Base-by-base conservation (phyloP, 2,113 vertebrate genomes). In the Phocoena phocoena region DNA sequence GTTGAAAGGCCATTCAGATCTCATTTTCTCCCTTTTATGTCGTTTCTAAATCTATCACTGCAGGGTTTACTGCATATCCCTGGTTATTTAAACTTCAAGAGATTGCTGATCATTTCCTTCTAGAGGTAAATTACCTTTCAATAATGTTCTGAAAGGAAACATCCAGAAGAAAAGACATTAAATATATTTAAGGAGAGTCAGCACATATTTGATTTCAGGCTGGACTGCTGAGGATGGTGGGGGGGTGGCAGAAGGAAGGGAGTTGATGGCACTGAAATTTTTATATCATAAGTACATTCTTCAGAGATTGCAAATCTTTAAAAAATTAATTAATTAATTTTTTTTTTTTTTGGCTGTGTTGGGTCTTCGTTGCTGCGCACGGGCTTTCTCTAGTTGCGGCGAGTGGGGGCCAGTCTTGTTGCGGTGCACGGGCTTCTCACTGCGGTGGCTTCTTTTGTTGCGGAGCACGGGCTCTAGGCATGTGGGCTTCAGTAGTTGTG, bases 221-320 rank as follows among this genome's bases (percentile, higher is more conserved):
- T 18, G n/a, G 38, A 68, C 33, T 62, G 36, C 17, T 33, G 31
- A 83, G 25, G 18, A 33, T 44, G 65, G 17, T 33, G 28, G 33
- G 28, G 63, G 36, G 47, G 26, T 25, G 18, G 8, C 26, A 55
- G n/a, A 68, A 80, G 8, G 33, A 68, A 63, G 28, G 15, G 41
- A 53, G 12, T 31, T 50, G 31, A 5, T 44, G 18, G 38, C 71
- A 47, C 23, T 79, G 41, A 74, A 67, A n/a, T 28, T 44, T 70
- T 97, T 89, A 33, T 65, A 23, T 76, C 14, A 0, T 60, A 68
- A 92, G 26, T 31, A 86, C 50, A 71, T 82, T 94, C 47, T 92
- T 96, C 25, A 92, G 23, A 81, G 65, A 90, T 36, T 76, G n/a
- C 18, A 33, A 36, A 60, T 7, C 23, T 60, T 60, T 2, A 0